Evolutionary conservation across 2,888 invertebrate genomes (phyloP), one percentile per base, ranked within the genome.

Genomic region (Cataglyphis albicans): DNA sequence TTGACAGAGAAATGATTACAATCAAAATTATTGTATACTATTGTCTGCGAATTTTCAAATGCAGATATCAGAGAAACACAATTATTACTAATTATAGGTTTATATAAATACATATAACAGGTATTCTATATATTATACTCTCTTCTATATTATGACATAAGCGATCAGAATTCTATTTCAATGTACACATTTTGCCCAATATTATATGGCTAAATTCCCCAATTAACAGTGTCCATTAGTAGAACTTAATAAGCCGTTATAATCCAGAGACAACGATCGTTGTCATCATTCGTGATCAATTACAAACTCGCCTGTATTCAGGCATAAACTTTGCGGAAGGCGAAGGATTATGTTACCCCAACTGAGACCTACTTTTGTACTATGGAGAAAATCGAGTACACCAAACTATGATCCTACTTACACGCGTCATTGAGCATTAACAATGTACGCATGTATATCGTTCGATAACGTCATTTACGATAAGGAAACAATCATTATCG

Each of bases 281-380:
- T 75, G 75, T 64, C 63, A 75, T 64, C 64, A 35, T 38, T 75
- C 75, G 52, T 75, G 52, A 75, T 75, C 64, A 75, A 64, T 75
- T 64, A 75, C 21, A 64, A 75, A 75, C 64, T 75, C 52, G 75
- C 64, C 64, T 64, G 74, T 52, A 75, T 75, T 64, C 64, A 75
- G 63, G 48, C 63, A 18, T 35, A 64, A 75, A 75, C 64, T 75
- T 75, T 15, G 12, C n/a, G 29, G 57, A 59, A 38, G 73, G 44
- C 61, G 63, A 35, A 63, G 74, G 44, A 52, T 75, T 64, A 75
- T 35, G 52, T 35, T 48, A 64, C 52, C 10, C 63, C 35, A 52
- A 52, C 63, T 21, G 48, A 75, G 74, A 52, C 35, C 75, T 75
- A 75, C 64, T 75, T 75, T 75, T 64, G 52, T n/a, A 32, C 25